Evolutionary conservation across 2,797 vertebrate species (phyloP), one percentile per base, ranked within the genome.

Genomic region (Yasuhikotakia modesta): DNA sequence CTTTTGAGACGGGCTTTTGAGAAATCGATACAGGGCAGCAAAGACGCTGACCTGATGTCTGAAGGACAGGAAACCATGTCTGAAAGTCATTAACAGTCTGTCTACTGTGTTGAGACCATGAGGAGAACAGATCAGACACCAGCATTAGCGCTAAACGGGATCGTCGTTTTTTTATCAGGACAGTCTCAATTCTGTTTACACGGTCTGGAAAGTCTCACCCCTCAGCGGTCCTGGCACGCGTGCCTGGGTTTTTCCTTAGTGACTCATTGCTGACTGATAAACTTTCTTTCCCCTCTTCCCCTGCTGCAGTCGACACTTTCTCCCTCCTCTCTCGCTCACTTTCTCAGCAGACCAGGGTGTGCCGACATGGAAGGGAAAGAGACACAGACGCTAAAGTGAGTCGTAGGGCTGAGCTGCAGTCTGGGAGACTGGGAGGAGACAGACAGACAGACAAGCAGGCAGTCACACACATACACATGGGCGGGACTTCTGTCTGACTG

Each of bases 241-340:
- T 27, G 64, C 53, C 76, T 80, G 87, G 86, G 86, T 86, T 87
- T 87, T 87, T 82, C 87, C 84, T 84, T 72, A 1, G 14, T 87
- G 87, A 88, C 69, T 88, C 87, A 87, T 45, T 45, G 70, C 73
- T 79, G 79, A 83, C 82, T 84, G 85, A 86, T 86, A 76, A 82
- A 82, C 82, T 81, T 81, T 81, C 71, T 83, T 46, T 76, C 75
- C 53, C 55, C 60, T 78, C 43, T 78, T 35, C 30, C 66, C 64
- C 16, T 2, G 24, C 11, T 14, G 27, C 27, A 30, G 27, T 60
- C 27, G 27, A 14, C 19, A 52, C 19, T 14, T 50, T 10, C 68
- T 35, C 50, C n/a, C 64, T 16, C 57, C 22, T 27, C 43, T 24
- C 79, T 52, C 46, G 19, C 21, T 24, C 52, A 43, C 60, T 79